Evolutionary conservation across 2,113 vertebrate species (phyloP).

Genomic region (Macquaria australasica): DNA sequence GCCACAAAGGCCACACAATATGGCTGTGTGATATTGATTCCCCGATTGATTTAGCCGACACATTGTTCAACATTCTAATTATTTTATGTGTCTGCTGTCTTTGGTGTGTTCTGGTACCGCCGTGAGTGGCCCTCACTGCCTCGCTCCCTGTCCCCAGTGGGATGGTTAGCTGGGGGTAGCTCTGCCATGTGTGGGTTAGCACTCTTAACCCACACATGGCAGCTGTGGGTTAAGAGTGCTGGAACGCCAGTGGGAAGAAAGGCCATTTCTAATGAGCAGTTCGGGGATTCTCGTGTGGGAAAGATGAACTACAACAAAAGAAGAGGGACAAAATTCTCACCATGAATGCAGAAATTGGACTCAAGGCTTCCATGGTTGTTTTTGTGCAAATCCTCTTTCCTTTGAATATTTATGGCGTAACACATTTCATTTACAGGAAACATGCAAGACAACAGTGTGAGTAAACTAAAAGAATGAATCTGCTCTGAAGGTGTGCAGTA

Average conservation of each 20-base stretch:
- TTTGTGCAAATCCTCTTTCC: not conserved
- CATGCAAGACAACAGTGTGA: not conserved
- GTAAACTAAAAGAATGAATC: not conserved
- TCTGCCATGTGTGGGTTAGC: too few species aligned
- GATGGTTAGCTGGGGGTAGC: slow-evolving; percentile 52
- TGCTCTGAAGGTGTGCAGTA: slow-evolving; percentile 5
- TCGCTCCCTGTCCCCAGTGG: slow-evolving; percentile 51
- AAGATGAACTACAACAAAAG: slow-evolving; percentile 22
- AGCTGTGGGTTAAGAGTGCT: slow-evolving; percentile 23
- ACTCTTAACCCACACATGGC: too few species aligned
- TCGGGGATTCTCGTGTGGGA: slow-evolving; percentile 37
- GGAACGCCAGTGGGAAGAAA: slow-evolving; percentile 25
- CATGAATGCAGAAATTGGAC: not conserved
- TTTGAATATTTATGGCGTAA: not conserved
- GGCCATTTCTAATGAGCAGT: slow-evolving; percentile 70
- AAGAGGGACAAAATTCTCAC: slow-evolving; percentile 1
- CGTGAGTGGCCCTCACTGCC: slow-evolving; percentile 12
- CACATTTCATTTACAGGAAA: slow-evolving; percentile 15
- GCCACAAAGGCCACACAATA: slow-evolving; percentile 21
- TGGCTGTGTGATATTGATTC: slow-evolving; percentile 43
- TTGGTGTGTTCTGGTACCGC: slow-evolving; percentile 25
- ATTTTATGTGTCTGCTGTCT: slow-evolving; percentile 39
- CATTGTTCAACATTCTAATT: slow-evolving; percentile 54
- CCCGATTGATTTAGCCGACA: slow-evolving; percentile 40
- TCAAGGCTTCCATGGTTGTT: not conserved